Evolutionary conservation across 2,888 invertebrate genomes (phyloP).

Genomic region (Anodontia alba): DNA sequence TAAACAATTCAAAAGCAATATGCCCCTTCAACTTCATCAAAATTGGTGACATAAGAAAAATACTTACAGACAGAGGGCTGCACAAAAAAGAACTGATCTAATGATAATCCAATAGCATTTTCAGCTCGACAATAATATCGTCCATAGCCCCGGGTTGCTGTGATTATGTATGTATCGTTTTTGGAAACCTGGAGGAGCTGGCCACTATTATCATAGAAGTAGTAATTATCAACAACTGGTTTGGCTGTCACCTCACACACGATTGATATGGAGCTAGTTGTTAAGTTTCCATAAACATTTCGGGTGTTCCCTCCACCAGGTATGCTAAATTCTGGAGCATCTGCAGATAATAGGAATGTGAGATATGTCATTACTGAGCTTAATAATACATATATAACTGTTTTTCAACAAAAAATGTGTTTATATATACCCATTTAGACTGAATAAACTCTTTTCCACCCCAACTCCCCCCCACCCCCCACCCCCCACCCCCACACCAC

Average conservation of each 20-base stretch:
- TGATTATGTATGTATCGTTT: constrained; percentile 22
- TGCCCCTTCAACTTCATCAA: too few species aligned
- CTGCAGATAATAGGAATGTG: constrained; percentile 34
- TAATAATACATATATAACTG: too few species aligned
- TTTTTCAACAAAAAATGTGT: too few species aligned
- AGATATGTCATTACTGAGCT: too few species aligned
- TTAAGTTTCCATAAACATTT: constrained; percentile 21
- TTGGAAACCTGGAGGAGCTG: background rate
- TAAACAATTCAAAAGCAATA: too few species aligned
- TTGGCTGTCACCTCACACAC: constrained; percentile 44
- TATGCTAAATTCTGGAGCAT: constrained; percentile 34
- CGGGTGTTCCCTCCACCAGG: constrained; percentile 25
- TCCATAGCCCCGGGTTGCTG: constrained; percentile 31
- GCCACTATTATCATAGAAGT: constrained; percentile 33
- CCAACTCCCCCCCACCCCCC: too few species aligned
- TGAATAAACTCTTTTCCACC: too few species aligned
- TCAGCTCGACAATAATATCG: constrained; percentile 38
- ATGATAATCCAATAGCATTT: constrained; percentile 35
- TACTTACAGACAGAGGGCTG: background rate
- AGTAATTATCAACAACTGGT: constrained; percentile 38
- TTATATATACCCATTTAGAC: too few species aligned
- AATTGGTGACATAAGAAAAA: too few species aligned
- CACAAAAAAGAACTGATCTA: constrained; percentile 21
- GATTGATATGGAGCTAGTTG: constrained; percentile 18
- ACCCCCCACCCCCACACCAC: too few species aligned